Evolutionary conservation across 2,797 vertebrate genomes (phyloP).

Genomic region (Microchirus variegatus): DNA sequence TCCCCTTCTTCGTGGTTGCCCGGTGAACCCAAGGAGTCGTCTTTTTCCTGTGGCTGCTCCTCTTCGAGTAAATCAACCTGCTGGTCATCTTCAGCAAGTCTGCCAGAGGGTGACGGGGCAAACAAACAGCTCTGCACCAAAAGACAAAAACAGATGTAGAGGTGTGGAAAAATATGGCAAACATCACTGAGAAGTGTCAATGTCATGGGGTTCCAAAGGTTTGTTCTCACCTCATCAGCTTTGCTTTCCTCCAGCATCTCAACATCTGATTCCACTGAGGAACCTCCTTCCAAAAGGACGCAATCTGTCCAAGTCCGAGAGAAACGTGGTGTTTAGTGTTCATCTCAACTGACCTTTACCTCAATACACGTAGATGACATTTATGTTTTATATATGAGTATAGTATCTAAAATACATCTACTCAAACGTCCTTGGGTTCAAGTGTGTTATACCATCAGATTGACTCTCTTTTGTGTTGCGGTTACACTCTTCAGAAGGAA

Average conservation of each 20-base stretch:
- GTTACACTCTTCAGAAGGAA: constrained; percentile 43
- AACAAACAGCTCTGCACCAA: constrained; percentile 78
- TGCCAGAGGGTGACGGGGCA: constrained; percentile 82
- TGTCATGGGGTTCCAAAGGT: too few species aligned
- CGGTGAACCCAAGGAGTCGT: constrained; percentile 33
- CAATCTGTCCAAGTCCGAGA: constrained; percentile 45
- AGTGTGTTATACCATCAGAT: constrained; percentile 59
- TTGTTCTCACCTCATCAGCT: constrained; percentile 60
- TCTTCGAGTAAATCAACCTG: constrained; percentile 75
- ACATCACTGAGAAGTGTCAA: not conserved
- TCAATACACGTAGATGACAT: not conserved
- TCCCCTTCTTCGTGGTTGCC: constrained; percentile 65
- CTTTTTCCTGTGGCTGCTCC: constrained; percentile 63
- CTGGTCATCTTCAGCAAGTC: constrained; percentile 82
- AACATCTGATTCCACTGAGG: constrained; percentile 34
- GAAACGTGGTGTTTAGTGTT: not conserved
- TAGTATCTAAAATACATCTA: not conserved
- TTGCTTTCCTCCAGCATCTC: constrained; percentile 61
- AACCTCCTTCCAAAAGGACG: constrained; percentile 40
- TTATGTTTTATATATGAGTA: not conserved
- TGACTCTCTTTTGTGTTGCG: constrained; percentile 47
- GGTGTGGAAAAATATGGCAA: not conserved
- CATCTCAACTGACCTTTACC: not conserved
- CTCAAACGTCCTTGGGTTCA: not conserved
- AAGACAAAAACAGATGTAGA: constrained; percentile 3